Evolutionary conservation across 1,140 invertebrate species (phyloP).

Genomic region (Diorhabda carinulata): DNA sequence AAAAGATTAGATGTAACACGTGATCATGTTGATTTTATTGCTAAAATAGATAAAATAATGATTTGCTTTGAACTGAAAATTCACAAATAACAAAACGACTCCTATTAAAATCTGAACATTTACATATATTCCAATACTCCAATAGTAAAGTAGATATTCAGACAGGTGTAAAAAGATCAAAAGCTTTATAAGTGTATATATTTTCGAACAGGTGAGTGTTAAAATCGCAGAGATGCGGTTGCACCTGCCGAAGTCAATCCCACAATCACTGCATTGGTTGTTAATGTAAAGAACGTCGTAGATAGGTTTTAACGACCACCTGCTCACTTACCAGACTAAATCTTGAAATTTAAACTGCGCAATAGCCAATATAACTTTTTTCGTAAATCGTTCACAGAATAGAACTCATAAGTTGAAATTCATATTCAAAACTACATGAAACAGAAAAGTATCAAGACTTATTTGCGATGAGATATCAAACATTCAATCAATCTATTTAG

Average conservation of each 20-base stretch:
- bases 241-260: not conserved
- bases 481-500: no score
- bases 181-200: not conserved
- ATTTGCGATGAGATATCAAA: no score
- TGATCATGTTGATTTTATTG: no score
- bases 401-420: not conserved
- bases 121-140: no score
- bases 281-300: not conserved
- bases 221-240: not conserved
- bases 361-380: no score
- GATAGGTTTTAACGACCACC: not conserved
- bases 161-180: not conserved
- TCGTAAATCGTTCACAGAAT: constrained; percentile 2
- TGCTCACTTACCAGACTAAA: not conserved
- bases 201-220: not conserved
- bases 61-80: no score
- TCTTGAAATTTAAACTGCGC: no score
- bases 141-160: not conserved
- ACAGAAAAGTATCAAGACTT: not conserved
- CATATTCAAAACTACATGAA: not conserved
- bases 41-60: no score
- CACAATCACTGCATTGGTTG: not conserved
- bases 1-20: no score
- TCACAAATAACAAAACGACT: no score
- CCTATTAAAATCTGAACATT: no score